phyloP scores from a whole-genome alignment of 2,888 invertebrate genomes.

The Erebia epiphron region DNA sequence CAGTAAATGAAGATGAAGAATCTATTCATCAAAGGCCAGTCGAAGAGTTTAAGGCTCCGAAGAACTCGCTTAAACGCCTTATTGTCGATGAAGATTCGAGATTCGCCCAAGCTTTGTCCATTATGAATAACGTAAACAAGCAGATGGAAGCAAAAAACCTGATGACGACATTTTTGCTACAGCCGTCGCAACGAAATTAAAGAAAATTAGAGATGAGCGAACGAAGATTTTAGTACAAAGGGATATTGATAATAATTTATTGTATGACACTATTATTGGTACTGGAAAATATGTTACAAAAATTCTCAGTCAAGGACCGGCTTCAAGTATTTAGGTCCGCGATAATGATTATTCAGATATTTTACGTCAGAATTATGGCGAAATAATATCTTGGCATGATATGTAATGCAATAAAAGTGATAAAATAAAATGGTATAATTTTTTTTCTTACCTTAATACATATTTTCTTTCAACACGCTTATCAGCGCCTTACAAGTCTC shows the following conservation, averaged over 20 bases:
- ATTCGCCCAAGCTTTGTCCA: slow-evolving; percentile 40
- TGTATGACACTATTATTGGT: not conserved
- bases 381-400: too few species aligned
- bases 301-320: too few species aligned
- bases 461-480: too few species aligned
- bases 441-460: too few species aligned
- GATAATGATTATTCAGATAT: too few species aligned
- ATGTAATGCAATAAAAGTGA: too few species aligned
- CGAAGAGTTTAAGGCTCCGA: slow-evolving; percentile 44
- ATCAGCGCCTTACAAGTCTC: too few species aligned
- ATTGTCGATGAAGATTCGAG: slow-evolving; percentile 40
- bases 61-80: slow-evolving; percentile 39
- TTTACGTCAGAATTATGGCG: too few species aligned
- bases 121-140: slow-evolving; percentile 43
- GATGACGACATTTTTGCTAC: slow-evolving; percentile 34
- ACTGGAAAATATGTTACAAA: too few species aligned
- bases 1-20: slow-evolving; percentile 42
- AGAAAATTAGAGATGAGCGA: slow-evolving; percentile 42
- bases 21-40: slow-evolving; percentile 36
- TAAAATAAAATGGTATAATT: too few species aligned
- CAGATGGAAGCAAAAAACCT: slow-evolving; percentile 40
- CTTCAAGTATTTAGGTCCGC: too few species aligned
- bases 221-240: not conserved
- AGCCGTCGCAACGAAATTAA: slow-evolving; percentile 33
- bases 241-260: not conserved